A percentile compares a stretch with the other conserved stretches of the same genome.
These are phyloP conservation scores for Cichladusa arquata DNA, from an alignment of 2,113 vertebrate genomes.

Conservation along the genomic window DNA sequence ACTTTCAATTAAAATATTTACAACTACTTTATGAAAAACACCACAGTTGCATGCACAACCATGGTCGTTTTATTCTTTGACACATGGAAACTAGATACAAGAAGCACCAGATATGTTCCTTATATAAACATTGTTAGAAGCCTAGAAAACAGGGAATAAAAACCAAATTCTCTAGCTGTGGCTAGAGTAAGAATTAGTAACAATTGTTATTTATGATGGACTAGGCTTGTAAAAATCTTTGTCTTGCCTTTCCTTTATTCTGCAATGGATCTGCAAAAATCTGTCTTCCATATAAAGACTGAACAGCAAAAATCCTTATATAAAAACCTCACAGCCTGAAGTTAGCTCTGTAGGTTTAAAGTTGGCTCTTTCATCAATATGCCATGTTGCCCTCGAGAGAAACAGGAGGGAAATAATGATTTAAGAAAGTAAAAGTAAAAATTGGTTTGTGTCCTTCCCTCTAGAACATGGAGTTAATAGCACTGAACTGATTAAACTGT, in stretches of 20 bases:
- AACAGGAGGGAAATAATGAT: background rate
- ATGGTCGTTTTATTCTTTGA: background rate
- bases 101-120: background rate
- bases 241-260: background rate
- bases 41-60: background rate
- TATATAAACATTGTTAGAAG: background rate
- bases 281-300: background rate
- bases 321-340: background rate
- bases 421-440: background rate
- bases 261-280: background rate
- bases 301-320: background rate
- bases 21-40: background rate
- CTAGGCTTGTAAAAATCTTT: background rate
- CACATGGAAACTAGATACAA: background rate
- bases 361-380: background rate
- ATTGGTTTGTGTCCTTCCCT: background rate
- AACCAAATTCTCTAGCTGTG: background rate
- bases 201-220: background rate
- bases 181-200: background rate
- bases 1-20: conserved; percentile 44
- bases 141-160: background rate
- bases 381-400: background rate
- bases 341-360: background rate
- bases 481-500: background rate
- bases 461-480: background rate